Evolutionary conservation across 1,140 invertebrate species (phyloP), one percentile per base, ranked within the genome.

Genomic region (Reticulitermes speratus): DNA sequence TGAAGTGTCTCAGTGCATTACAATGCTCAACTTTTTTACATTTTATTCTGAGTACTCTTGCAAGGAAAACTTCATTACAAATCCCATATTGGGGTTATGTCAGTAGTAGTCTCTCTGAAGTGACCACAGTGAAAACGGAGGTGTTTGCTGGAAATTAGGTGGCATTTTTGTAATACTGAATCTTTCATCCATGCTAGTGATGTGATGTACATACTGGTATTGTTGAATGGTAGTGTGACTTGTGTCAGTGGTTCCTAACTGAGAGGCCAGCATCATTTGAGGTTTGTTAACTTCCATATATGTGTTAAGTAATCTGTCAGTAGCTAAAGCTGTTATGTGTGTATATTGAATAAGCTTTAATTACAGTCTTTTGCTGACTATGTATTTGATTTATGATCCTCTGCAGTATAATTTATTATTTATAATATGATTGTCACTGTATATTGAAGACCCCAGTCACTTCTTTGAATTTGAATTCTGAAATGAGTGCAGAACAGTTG

Each of bases 21-120:
- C n/a, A 16, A 75, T 75, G 65, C 65, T 75, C 65, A 75, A 75
- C 65, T 75, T 75, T 75, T 75, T 75, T 30, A 75, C n/a, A 11
- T 14, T 75, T 75, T 30, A 30, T 75, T 75, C 65, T 75, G 7
- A 75, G n/a, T 75, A 75, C 2, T 75, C 65, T 75, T 75, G 7
- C 25, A n/a, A 8, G 30, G 65, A 30, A 75, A 65, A 48, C 45
- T 48, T 48, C 52, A 1, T 21, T 55, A 55, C 16, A 30, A 75
- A 30, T 75, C 65, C 65, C n/a, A 30, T 75, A 30, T 75, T 75
- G 65, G 65, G 65, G n/a, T 75, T 75, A 30, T 30, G n/a, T 75
- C n/a, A 25, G 65, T 75, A 75, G n/a, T 75, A n/a, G 11, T 75
- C n/a, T n/a, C 8, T 75, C 16, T n/a, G 25, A 75, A 75, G 9